Evolutionary conservation across 1,140 invertebrate species (phyloP), one percentile per base, ranked within the genome.

Genomic region (Onthophagus taurus): DNA sequence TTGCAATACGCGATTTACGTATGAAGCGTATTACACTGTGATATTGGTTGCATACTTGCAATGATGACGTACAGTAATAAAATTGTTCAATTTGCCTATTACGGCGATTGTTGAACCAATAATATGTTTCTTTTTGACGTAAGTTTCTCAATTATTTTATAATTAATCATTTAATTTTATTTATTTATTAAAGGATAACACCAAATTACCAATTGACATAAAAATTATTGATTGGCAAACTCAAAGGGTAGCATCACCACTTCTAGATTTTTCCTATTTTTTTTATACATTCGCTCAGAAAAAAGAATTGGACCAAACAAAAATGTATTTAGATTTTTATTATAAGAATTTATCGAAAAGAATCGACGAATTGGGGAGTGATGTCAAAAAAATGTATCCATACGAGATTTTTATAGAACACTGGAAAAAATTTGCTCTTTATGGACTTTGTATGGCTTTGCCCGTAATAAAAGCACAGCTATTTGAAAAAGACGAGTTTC

Each of bases 161-260:
- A n/a, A n/a, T n/a, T n/a, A n/a, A n/a, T n/a, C n/a, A n/a, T n/a
- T n/a, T n/a, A n/a, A n/a, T n/a, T n/a, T n/a, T n/a, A n/a, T n/a
- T n/a, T n/a, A n/a, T n/a, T n/a, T n/a, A n/a, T n/a, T n/a, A n/a
- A 20, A 36, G 12, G 35, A 11, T n/a, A 11, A 23, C 18, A n/a
- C 4, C 2, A 12, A n/a, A 18, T 21, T 21, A 13, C 35, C 35
- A 20, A 37, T 23, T 5, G 65, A 73, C 20, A 54, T 69, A 12
- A 37, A 30, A 29, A 49, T 77, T 0, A 42, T 77, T 6, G 76
- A 78, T 47, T 72, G 70, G 56, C 75, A 77, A 52, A 53, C 76
- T 5, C 58, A 64, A 5, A 59, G 70, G 5, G 67, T 70, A 39
- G 63, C 67, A 2, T 75, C 74, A 4, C 75, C 75, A 7, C 65